These are phyloP conservation scores for Syritta pipiens DNA, from an alignment of 2,888 invertebrate species.

Conservation along the genomic window DNA sequence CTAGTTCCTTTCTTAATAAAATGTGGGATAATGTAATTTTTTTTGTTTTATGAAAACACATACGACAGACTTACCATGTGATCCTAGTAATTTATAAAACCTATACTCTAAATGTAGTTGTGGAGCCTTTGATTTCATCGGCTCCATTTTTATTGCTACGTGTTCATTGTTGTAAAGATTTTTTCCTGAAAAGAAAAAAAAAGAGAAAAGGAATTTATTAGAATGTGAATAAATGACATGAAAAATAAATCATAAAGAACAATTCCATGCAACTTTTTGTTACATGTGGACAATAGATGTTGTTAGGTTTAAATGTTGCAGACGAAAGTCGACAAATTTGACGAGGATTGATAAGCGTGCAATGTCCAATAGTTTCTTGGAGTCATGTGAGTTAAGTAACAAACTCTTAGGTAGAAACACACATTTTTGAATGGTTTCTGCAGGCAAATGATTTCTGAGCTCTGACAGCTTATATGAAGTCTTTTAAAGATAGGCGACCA, in stretches of 20 bases:
- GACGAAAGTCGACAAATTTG: too few species aligned
- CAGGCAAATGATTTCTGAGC: too few species aligned
- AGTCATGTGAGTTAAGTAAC: too few species aligned
- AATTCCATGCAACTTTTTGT: neutral
- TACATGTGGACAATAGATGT: neutral
- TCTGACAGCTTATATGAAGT: too few species aligned
- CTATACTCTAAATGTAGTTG: slow-evolving; percentile 99
- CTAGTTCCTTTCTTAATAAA: neutral
- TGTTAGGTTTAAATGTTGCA: too few species aligned
- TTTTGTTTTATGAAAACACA: slow-evolving; percentile 16
- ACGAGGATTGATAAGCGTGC: too few species aligned
- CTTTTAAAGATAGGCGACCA: too few species aligned
- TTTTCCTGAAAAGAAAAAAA: slow-evolving; percentile 89
- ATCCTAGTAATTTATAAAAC: slow-evolving; percentile 99
- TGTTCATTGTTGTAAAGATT: slow-evolving; percentile 99
- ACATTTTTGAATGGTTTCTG: too few species aligned
- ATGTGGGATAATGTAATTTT: neutral
- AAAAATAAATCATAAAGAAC: neutral
- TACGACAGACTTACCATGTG: slow-evolving; percentile 91
- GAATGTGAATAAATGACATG: neutral
- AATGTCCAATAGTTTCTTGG: too few species aligned
- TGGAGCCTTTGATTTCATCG: slow-evolving; percentile 99
- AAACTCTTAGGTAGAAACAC: too few species aligned
- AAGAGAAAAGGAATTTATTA: slow-evolving; percentile 16
- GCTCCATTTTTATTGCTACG: slow-evolving; percentile 99